phyloP scores from a whole-genome alignment of 2,888 invertebrate genomes.

The Caenorhabditis panamensis region DNA sequence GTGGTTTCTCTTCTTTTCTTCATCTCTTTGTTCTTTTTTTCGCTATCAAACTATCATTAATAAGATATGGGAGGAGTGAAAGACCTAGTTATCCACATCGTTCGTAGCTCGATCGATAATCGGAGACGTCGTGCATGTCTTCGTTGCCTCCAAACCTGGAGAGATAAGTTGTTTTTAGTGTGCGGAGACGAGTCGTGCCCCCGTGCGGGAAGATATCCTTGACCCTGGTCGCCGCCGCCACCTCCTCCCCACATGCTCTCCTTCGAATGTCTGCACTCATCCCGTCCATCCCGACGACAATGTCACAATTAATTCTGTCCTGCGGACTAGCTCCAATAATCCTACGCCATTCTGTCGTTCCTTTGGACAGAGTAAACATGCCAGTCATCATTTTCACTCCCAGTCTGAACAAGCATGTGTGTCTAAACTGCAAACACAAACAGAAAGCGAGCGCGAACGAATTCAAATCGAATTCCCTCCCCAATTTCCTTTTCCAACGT shows the following conservation, averaged over 20 bases:
- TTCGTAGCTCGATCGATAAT: slow-evolving; percentile 47
- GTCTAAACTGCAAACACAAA: slow-evolving; percentile 4
- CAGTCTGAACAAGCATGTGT: too few relatives aligned
- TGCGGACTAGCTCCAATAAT: too few relatives aligned
- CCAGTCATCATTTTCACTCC: neutral
- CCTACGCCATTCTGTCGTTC: too few relatives aligned
- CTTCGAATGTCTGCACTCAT: slow-evolving; percentile 9
- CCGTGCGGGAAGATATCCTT: slow-evolving; percentile 43
- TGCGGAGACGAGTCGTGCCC: slow-evolving; percentile 17
- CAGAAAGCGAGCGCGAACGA: slow-evolving; percentile 6
- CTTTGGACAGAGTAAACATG: slow-evolving; percentile 12
- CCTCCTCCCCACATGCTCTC: slow-evolving; percentile 33
- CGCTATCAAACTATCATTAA: slow-evolving; percentile 36
- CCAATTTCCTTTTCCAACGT: too few relatives aligned
- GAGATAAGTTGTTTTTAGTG: slow-evolving; percentile 54
- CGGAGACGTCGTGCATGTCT: slow-evolving; percentile 10
- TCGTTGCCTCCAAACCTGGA: too few relatives aligned
- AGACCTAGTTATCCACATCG: slow-evolving; percentile 53
- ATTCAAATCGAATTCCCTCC: too few relatives aligned
- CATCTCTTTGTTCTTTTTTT: slow-evolving; percentile 32
- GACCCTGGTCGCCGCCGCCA: slow-evolving; percentile 23
- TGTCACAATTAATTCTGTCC: slow-evolving; percentile 12
- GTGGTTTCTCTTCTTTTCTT: too few relatives aligned
- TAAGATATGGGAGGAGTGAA: slow-evolving; percentile 8
- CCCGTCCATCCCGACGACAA: neutral